A percentile compares a stretch with the other conserved stretches of the same genome.
Evolutionary conservation across 1,140 invertebrate genomes (phyloP).

Genomic region (Ladona fulva): DNA sequence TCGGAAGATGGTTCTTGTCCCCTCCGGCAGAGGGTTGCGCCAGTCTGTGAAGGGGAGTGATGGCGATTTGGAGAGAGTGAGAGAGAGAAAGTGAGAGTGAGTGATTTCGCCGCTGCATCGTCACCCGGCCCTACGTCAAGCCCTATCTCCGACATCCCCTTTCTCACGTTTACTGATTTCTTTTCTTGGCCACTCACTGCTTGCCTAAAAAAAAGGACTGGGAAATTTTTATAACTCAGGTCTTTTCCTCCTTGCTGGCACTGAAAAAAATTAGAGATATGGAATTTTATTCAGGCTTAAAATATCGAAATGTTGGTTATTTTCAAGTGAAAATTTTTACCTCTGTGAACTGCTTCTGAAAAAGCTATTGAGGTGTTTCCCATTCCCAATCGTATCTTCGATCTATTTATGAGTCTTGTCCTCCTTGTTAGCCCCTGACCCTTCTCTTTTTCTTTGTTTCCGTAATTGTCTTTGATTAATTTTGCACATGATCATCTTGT

Average conservation of each 20-base stretch:
- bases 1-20: too few relatives aligned
- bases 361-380: background rate
- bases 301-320: background rate
- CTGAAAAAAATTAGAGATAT: slow-evolving; percentile 11
- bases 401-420: slow-evolving; percentile 6
- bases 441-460: background rate
- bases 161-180: background rate
- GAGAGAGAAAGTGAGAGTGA: too few relatives aligned
- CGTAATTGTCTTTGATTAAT: background rate
- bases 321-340: background rate
- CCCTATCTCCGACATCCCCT: background rate
- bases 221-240: slow-evolving; percentile 10
- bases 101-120: too few relatives aligned
- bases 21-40: too few relatives aligned
- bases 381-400: background rate
- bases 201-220: background rate
- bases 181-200: background rate
- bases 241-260: slow-evolving; percentile 7
- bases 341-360: slow-evolving; percentile 8
- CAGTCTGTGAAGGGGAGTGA: too few relatives aligned
- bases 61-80: too few relatives aligned
- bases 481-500: background rate
- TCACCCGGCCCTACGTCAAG: background rate
- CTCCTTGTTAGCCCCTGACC: background rate
- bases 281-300: slow-evolving; percentile 6